phyloP scores from a whole-genome alignment of 2,888 invertebrate species.

The Andrena hattorfiana region DNA sequence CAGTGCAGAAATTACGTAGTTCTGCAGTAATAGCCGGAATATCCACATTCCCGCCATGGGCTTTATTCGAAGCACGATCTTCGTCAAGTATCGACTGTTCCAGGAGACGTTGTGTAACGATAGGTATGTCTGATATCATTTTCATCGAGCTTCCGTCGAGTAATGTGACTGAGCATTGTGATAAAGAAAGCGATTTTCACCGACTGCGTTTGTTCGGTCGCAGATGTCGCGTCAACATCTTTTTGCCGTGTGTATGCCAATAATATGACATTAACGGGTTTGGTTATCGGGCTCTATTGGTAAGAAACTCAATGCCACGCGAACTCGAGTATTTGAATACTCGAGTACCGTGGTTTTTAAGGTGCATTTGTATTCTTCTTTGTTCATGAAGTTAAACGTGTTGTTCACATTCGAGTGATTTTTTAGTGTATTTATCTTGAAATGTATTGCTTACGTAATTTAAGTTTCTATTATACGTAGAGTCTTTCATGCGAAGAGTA shows the following conservation, averaged over 20 bases:
- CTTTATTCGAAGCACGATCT: neutral
- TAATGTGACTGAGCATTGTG: neutral
- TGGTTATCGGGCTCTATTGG: conserved; percentile 25
- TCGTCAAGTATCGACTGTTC: conserved; percentile 47
- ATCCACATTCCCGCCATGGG: neutral
- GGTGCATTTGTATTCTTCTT: neutral
- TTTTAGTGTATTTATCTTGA: no score
- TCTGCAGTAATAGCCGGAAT: neutral
- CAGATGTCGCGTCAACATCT: neutral
- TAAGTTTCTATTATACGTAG: neutral
- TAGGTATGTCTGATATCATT: neutral
- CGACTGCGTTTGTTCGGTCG: neutral
- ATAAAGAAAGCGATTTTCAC: neutral
- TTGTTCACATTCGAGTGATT: no score
- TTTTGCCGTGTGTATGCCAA: no score
- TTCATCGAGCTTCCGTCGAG: neutral
- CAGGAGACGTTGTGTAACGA: neutral
- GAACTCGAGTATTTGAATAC: neutral
- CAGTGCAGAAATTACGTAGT: neutral
- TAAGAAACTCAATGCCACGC: conserved; percentile 15
- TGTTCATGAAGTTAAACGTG: no score
- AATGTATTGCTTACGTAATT: no score
- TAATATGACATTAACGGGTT: neutral
- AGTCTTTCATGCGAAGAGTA: neutral
- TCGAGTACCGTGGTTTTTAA: neutral